Evolutionary conservation across 2,888 invertebrate genomes (phyloP).

Genomic region (Tortrix viridana): DNA sequence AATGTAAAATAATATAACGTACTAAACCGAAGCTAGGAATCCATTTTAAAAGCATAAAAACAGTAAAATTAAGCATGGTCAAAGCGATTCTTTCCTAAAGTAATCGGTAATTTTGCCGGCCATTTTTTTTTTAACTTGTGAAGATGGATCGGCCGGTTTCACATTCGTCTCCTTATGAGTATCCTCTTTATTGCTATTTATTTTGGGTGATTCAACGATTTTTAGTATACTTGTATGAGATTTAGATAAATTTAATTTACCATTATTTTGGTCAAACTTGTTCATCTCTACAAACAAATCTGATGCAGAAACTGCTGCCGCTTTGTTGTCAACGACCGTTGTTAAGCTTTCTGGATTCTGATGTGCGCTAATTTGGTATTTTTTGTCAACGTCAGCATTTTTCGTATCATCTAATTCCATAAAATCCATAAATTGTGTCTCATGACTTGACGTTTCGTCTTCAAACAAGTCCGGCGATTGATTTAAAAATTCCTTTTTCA

Average conservation of each 20-base stretch:
- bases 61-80: constrained; percentile 40
- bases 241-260: constrained; percentile 54
- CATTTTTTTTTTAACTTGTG: constrained; percentile 64
- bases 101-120: constrained; percentile 75
- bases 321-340: constrained; percentile 23
- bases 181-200: constrained; percentile 35
- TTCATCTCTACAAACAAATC: constrained; percentile 62
- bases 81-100: constrained; percentile 64
- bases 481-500: constrained; percentile 40
- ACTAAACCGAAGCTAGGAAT: too few species aligned
- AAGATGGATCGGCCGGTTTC: constrained; percentile 49
- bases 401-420: neutral
- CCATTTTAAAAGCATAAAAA: neutral
- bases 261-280: constrained; percentile 57
- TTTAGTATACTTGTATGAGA: constrained; percentile 43
- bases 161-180: constrained; percentile 42
- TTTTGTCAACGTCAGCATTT: neutral
- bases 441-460: constrained; percentile 53
- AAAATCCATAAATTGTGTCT: constrained; percentile 33
- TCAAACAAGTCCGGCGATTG: constrained; percentile 67
- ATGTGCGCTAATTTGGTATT: neutral
- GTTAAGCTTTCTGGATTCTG: neutral
- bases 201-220: constrained; percentile 23
- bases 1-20: too few species aligned
- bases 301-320: constrained; percentile 38